A percentile compares a stretch with the other conserved stretches of the same genome.
Evolutionary conservation across 2,113 vertebrate genomes (phyloP).

Genomic region (Pithys albifrons): DNA sequence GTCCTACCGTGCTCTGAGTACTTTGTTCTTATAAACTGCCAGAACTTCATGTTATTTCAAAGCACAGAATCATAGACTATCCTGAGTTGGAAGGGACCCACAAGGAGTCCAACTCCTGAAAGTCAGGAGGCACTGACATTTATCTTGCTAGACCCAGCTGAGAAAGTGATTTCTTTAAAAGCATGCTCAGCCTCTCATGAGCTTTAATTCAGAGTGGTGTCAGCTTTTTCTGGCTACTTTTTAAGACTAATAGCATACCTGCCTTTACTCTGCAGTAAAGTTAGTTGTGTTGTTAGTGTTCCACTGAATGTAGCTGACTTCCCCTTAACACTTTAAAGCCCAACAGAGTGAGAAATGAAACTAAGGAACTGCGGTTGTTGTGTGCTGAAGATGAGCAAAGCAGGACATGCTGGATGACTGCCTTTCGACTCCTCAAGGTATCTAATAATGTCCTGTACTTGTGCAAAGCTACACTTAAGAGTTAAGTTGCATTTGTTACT

Average conservation of each 20-base stretch:
- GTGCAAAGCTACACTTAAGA: neutral
- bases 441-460: neutral
- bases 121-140: neutral
- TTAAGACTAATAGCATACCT: neutral
- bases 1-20: neutral
- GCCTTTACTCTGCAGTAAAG: neutral
- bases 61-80: neutral
- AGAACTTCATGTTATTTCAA: neutral
- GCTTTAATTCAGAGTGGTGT: neutral
- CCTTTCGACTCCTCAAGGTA: slow-evolving; percentile 97
- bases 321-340: slow-evolving; percentile 76
- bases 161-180: neutral
- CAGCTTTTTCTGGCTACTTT: neutral
- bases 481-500: neutral
- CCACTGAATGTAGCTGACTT: neutral
- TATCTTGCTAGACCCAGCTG: neutral
- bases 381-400: slow-evolving; percentile 95
- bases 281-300: neutral
- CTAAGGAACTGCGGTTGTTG: slow-evolving; percentile 90
- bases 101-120: neutral
- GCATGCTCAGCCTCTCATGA: neutral
- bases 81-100: neutral
- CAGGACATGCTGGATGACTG: slow-evolving; percentile 92
- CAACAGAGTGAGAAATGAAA: slow-evolving; percentile 85
- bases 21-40: neutral